Percentiles rank a stretch among this genome's conserved stretches.
Evolutionary conservation across 2,888 invertebrate species (phyloP).

Genomic region (Quadriops clusia): DNA sequence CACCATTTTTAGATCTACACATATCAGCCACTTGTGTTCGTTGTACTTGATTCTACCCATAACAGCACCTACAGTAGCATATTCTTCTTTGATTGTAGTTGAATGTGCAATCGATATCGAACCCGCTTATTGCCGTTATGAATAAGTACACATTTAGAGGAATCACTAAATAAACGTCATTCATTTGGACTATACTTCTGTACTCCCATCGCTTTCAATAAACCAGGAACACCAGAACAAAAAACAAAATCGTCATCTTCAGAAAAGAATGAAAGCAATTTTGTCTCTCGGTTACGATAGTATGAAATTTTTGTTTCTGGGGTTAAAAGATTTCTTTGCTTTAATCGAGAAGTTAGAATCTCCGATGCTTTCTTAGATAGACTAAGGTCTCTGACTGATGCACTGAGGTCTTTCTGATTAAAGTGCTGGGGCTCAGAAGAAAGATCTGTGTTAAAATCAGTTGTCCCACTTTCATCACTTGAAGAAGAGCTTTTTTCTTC

Average conservation of each 20-base stretch:
- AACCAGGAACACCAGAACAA: no score
- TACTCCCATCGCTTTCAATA: no score
- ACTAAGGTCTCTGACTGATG: constrained; percentile 2
- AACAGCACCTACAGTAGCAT: constrained; percentile 13
- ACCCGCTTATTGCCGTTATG: constrained; percentile 9
- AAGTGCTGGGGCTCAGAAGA: background rate
- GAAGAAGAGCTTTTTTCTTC: no score
- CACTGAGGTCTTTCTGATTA: background rate
- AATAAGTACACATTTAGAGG: constrained; percentile 6
- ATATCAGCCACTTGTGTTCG: constrained; percentile 14
- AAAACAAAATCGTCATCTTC: constrained; percentile 6
- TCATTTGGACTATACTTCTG: no score
- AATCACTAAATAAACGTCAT: no score
- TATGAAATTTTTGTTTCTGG: constrained; percentile 3
- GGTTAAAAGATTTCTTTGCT: constrained; percentile 6
- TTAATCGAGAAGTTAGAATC: constrained; percentile 5
- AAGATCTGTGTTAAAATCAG: no score
- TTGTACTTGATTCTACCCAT: constrained; percentile 9
- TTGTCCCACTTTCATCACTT: no score
- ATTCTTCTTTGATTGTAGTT: constrained; percentile 12
- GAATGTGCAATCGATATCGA: constrained; percentile 10
- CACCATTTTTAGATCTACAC: constrained; percentile 16
- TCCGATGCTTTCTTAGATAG: constrained; percentile 4
- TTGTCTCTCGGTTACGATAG: constrained; percentile 1
- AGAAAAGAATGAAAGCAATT: constrained; percentile 7